Conservation (phyloP, 2,797 vertebrate species). For the Nasua narica region DNA sequence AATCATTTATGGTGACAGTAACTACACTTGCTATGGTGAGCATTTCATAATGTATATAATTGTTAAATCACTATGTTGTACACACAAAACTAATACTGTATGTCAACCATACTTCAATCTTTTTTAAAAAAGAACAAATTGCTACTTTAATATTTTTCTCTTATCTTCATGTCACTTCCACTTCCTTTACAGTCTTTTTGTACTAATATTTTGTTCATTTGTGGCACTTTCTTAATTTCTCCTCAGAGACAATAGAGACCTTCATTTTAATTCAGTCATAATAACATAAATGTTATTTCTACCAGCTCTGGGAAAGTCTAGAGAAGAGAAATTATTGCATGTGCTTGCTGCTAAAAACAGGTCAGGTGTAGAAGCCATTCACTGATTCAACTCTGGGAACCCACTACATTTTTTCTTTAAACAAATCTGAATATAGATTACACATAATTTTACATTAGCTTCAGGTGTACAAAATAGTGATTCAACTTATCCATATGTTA, state of each 20-base stretch:
- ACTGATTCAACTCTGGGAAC: slow-evolving; percentile 22
- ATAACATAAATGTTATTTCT: neutral
- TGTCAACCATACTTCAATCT: neutral
- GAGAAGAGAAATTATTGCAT: neutral
- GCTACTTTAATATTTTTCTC: slow-evolving; percentile 70
- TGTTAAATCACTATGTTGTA: neutral
- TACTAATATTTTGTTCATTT: slow-evolving; percentile 76
- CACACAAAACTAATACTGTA: neutral
- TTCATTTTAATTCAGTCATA: slow-evolving; percentile 74
- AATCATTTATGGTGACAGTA: neutral
- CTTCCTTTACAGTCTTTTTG: slow-evolving; percentile 76
- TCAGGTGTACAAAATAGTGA: neutral
- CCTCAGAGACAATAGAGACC: slow-evolving; percentile 73
- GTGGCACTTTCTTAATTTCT: slow-evolving; percentile 78
- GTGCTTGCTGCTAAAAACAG: slow-evolving; percentile 15
- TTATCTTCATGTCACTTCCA: slow-evolving; percentile 80
- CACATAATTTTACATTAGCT: neutral
- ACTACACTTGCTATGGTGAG: neutral
- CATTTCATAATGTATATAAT: neutral
- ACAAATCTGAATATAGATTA: neutral
- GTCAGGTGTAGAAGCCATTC: neutral
- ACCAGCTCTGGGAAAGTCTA: neutral
- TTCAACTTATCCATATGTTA: neutral
- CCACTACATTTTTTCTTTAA: neutral
- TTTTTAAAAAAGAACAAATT: neutral